These are phyloP conservation scores for Polypedilum vanderplanki DNA, from an alignment of 1,140 invertebrate species.

Conservation along the genomic window DNA sequence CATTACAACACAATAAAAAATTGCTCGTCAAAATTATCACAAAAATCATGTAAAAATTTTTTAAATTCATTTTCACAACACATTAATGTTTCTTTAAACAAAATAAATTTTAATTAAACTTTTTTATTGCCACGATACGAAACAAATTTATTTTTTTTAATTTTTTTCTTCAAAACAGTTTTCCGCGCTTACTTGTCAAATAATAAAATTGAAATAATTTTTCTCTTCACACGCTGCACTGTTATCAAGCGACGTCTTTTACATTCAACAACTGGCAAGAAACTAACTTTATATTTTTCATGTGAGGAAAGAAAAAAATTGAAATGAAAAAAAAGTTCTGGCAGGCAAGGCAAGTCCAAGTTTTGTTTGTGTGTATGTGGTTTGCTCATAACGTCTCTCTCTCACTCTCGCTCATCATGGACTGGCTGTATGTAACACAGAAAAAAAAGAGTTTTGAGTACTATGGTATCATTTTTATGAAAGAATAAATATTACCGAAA, in stretches of 20 bases:
- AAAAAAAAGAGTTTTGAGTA: constrained; percentile 5
- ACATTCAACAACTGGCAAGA: constrained; percentile 23
- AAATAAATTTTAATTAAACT: constrained; percentile 4
- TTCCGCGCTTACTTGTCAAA: neutral
- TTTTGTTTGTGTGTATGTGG: neutral
- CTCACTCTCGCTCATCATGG: neutral
- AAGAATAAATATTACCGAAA: constrained; percentile 12
- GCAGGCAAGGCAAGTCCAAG: neutral
- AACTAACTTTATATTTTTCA: constrained; percentile 21
- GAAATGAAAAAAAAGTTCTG: constrained; percentile 23
- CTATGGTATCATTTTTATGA: constrained; percentile 14
- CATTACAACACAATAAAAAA: no score
- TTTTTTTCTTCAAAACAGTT: neutral
- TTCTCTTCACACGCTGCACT: neutral
- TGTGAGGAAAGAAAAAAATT: constrained; percentile 13
- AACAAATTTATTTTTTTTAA: no score
- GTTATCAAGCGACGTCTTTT: constrained; percentile 19
- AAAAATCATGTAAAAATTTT: no score
- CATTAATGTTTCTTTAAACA: neutral
- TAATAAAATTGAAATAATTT: neutral
- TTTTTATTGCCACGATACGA: no score
- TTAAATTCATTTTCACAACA: no score
- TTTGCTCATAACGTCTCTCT: constrained; percentile 12
- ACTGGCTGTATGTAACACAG: neutral
- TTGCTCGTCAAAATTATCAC: no score